Evolutionary conservation across 1,140 invertebrate species (phyloP).

Genomic region (Apis laboriosa): DNA sequence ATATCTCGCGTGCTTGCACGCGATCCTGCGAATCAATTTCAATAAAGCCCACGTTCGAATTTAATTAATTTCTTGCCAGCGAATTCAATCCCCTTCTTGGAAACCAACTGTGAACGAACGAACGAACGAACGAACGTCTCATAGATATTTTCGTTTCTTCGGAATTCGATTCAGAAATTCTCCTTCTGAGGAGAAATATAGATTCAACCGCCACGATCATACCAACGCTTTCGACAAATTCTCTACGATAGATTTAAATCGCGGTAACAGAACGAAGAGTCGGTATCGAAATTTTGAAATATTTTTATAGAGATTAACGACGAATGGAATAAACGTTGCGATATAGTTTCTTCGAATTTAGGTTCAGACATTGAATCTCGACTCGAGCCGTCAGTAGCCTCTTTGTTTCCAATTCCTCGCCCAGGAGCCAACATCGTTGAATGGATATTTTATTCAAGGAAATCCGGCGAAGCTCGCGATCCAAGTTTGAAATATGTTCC

Average conservation of each 20-base stretch:
- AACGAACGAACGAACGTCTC: not conserved
- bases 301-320: too few species aligned
- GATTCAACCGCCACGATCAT: too few species aligned
- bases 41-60: constrained; percentile 34
- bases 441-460: not conserved
- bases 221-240: too few species aligned
- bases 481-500: constrained; percentile 1
- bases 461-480: not conserved
- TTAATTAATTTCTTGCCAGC: constrained; percentile 48
- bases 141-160: not conserved
- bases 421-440: not conserved
- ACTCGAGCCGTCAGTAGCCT: not conserved
- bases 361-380: not conserved
- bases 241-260: too few species aligned
- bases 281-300: too few species aligned
- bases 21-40: constrained; percentile 29
- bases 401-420: not conserved
- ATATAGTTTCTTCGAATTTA: too few species aligned
- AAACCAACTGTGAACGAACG: not conserved
- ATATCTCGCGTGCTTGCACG: constrained; percentile 18
- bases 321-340: too few species aligned
- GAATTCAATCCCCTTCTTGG: not conserved
- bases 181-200: not conserved
- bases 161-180: not conserved
- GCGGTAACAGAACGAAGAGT: too few species aligned